Evolutionary conservation across 2,888 invertebrate genomes (phyloP), one percentile per base, ranked within the genome.

Genomic region (Sminthurides aquaticus): DNA sequence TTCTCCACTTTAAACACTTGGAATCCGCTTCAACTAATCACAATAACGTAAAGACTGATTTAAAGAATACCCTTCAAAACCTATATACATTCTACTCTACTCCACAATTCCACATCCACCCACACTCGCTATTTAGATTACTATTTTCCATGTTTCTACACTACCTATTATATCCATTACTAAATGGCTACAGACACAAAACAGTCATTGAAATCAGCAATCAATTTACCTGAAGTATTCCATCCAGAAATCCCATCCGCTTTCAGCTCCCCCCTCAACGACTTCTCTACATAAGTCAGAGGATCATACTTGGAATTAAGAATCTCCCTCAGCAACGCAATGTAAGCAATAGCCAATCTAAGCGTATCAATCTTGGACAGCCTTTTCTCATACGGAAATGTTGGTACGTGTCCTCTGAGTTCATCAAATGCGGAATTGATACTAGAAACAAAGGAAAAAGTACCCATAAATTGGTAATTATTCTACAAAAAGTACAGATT

Each of bases 391-490:
- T 96, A 99, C 0, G 98, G 98, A 80, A 99, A 99, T 68, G 98
- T 99, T 59, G 99, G 99, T 75, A 99, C 97, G 82, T 96, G 96
- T 75, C 91, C 89, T 64, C 98, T 85, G 77, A 99, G 86, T 80
- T 96, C 96, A 84, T 98, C 96, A 85, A 97, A 97, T 80, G 96
- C 97, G 81, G 93, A 92, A 87, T 95, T 95, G 84, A 98, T 98
- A 86, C 95, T 97, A 88, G 1, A 22, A 52, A 20, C 43, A 8
- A 43, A 43, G 18, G 43, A 43, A 43, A 43, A 57, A 63, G 11
- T 34, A n/a, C n/a, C n/a, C n/a, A n/a, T 26, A 28, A 11, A 26
- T 8, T 26, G 5, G 22, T 11, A 49, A n/a, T n/a, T n/a, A n/a
- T n/a, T n/a, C n/a, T n/a, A n/a, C n/a, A n/a, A n/a, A n/a, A n/a